These are phyloP conservation scores for Tricholauxania praeusta DNA, from an alignment of 2,888 invertebrate species.

Conservation along the genomic window DNA sequence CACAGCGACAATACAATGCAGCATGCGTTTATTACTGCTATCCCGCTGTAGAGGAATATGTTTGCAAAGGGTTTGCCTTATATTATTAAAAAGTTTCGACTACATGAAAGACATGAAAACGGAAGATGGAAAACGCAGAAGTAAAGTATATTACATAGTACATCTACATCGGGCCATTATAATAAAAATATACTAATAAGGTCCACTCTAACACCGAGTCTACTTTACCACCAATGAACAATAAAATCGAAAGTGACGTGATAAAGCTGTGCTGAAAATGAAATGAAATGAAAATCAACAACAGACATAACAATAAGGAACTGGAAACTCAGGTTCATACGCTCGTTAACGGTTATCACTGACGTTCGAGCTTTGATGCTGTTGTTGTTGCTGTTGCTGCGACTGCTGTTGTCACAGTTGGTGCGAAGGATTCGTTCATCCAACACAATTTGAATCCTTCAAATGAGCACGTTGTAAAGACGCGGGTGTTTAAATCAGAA, in stretches of 20 bases:
- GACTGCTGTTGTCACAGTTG: constrained; percentile 44
- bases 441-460: constrained; percentile 26
- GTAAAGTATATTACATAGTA: no score
- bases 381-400: constrained; percentile 54
- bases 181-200: no score
- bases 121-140: no score
- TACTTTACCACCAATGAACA: constrained; percentile 1
- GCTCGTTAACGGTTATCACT: no score
- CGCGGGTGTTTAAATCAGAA: constrained; percentile 52
- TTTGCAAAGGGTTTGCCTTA: no score
- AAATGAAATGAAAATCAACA: constrained; percentile 23
- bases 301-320: not conserved
- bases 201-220: no score
- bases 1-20: no score
- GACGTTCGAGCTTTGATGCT: constrained; percentile 44
- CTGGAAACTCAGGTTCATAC: not conserved
- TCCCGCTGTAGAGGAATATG: no score
- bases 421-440: constrained; percentile 33
- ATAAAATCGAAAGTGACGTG: constrained; percentile 29
- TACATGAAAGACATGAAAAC: no score
- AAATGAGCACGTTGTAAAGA: constrained; percentile 34
- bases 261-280: not conserved
- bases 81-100: no score
- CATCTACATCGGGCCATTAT: no score
- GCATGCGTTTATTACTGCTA: no score